phyloP scores from a whole-genome alignment of 2,888 invertebrate genomes.

The Eilema griseolum region DNA sequence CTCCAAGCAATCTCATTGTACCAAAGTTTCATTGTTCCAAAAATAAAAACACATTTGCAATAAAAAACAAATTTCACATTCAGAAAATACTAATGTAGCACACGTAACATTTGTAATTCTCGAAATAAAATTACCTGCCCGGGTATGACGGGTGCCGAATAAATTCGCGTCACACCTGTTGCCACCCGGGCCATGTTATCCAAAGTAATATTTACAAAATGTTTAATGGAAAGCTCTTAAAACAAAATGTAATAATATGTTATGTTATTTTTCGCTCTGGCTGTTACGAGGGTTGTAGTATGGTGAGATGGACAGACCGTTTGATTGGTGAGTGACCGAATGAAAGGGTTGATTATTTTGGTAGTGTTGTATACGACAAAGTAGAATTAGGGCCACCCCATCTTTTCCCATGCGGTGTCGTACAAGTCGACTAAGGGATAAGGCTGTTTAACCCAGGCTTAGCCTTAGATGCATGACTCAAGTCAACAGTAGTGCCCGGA shows the following conservation, averaged over 20 bases:
- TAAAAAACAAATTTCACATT: constrained; percentile 13
- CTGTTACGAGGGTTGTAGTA: not conserved
- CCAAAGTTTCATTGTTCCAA: not conserved
- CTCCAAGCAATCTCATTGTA: not conserved
- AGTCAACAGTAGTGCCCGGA: no score
- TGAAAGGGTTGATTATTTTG: not conserved
- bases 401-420: no score
- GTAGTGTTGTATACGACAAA: no score
- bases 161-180: constrained; percentile 45
- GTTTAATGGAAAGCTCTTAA: constrained; percentile 34
- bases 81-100: constrained; percentile 21
- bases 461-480: no score
- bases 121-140: constrained; percentile 25
- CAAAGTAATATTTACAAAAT: constrained; percentile 32
- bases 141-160: constrained; percentile 28
- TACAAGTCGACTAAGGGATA: no score
- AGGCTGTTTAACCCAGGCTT: no score
- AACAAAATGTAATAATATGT: constrained; percentile 37
- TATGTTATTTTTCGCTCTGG: constrained; percentile 8
- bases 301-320: not conserved
- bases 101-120: constrained; percentile 25
- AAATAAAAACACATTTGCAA: not conserved
- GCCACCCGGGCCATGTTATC: constrained; percentile 29
- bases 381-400: no score
- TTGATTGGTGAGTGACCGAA: not conserved